Percentiles rank a stretch among this genome's conserved stretches.
phyloP scores from a whole-genome alignment of 1,140 invertebrate genomes.

The Tetramorium alpestre region DNA sequence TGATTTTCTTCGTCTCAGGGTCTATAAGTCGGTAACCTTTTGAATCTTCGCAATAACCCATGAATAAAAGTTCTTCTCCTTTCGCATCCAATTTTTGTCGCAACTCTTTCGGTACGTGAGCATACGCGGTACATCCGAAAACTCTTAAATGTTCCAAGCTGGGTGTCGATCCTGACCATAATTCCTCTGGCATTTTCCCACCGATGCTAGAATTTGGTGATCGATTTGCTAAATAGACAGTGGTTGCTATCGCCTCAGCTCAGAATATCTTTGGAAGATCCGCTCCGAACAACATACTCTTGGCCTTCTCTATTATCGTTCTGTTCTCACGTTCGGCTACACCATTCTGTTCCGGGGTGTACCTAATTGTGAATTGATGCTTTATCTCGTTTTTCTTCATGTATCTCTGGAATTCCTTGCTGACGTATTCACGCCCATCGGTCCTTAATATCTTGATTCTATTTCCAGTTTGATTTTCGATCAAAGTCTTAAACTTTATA shows the following conservation, averaged over 20 bases:
- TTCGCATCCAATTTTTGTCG: not conserved
- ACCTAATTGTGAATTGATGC: not conserved
- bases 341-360: not conserved
- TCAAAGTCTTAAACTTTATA: not conserved
- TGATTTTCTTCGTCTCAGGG: not conserved
- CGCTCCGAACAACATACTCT: not conserved
- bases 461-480: not conserved
- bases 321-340: not conserved
- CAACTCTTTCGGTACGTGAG: not conserved
- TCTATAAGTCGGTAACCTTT: not conserved
- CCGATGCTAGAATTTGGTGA: not conserved
- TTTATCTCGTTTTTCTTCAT: not conserved
- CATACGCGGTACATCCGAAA: not conserved
- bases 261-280: not conserved
- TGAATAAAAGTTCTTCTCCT: not conserved
- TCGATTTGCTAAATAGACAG: not conserved
- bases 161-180: not conserved
- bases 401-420: not conserved
- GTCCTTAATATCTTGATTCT: not conserved
- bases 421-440: not conserved
- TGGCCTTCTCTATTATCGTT: not conserved
- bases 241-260: not conserved
- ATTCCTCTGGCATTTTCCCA: not conserved
- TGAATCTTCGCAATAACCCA: not conserved
- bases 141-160: not conserved